Percentiles rank a stretch among this genome's conserved stretches.
These are phyloP conservation scores for Muscicapa adusta DNA, from an alignment of 2,113 vertebrate species.

Conservation along the genomic window DNA sequence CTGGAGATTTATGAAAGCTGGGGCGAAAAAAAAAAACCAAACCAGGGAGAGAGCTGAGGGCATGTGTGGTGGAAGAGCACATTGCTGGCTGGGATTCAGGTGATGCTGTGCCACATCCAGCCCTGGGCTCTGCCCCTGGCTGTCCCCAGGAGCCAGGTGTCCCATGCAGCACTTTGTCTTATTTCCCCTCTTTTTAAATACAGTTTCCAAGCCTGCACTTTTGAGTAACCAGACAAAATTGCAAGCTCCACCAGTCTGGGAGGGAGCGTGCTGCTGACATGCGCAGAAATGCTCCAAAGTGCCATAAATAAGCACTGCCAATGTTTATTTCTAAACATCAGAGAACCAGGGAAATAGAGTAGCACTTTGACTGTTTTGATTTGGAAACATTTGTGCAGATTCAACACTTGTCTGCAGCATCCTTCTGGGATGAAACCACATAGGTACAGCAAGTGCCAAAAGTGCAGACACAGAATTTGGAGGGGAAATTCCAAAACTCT, in stretches of 20 bases:
- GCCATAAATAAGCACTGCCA: conserved; percentile 62
- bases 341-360: conserved; percentile 59
- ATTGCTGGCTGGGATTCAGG: accelerated
- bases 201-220: conserved; percentile 34
- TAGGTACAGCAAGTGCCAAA: conserved; percentile 54
- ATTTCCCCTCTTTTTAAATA: background rate
- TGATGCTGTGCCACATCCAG: background rate
- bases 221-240: conserved; percentile 2
- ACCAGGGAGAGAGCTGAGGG: background rate
- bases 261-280: conserved; percentile 23
- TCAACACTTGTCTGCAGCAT: conserved; percentile 62
- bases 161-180: background rate
- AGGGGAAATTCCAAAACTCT: conserved; percentile 18
- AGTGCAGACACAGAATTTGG: conserved; percentile 29
- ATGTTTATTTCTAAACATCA: conserved; percentile 72
- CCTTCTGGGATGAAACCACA: conserved; percentile 54
- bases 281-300: conserved; percentile 22
- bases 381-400: conserved; percentile 66
- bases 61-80: background rate
- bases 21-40: background rate
- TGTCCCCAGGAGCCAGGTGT: background rate
- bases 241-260: background rate
- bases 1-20: background rate
- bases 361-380: conserved; percentile 47
- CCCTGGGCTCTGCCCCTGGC: accelerated